phyloP scores from a whole-genome alignment of 2,113 vertebrate genomes.

The Tachysurus vachellii region DNA sequence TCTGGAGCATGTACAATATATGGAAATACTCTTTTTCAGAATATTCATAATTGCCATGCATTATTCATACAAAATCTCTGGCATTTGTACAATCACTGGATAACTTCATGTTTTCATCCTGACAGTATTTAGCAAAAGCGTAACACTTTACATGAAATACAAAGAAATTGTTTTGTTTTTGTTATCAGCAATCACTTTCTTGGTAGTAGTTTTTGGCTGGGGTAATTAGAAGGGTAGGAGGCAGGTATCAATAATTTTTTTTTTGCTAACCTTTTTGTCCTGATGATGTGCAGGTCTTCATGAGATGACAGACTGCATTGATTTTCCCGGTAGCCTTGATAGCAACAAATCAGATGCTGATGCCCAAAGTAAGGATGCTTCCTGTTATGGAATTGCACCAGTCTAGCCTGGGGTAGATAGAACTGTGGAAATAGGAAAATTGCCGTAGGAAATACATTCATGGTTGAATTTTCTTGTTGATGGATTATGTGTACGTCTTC shows the following conservation, averaged over 20 bases:
- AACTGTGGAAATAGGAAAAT: too few relatives aligned
- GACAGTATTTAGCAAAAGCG: constrained; percentile 67
- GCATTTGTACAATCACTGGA: constrained; percentile 65
- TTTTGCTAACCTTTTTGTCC: background rate
- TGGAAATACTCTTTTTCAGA: constrained; percentile 75
- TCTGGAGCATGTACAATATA: constrained; percentile 71
- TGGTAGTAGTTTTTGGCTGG: too few relatives aligned
- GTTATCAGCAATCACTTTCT: background rate
- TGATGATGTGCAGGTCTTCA: too few relatives aligned
- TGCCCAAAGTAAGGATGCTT: too few relatives aligned
- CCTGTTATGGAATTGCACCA: background rate
- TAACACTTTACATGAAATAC: constrained; percentile 37
- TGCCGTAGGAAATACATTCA: too few relatives aligned
- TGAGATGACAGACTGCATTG: too few relatives aligned
- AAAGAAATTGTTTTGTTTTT: constrained; percentile 8
- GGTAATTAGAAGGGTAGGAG: too few relatives aligned
- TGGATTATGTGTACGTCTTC: background rate
- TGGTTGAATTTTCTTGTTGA: background rate
- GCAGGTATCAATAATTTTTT: too few relatives aligned
- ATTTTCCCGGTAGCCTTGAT: too few relatives aligned
- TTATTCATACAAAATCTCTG: constrained; percentile 77
- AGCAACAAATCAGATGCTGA: constrained; percentile 23
- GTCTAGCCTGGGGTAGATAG: too few relatives aligned
- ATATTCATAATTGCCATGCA: constrained; percentile 77
- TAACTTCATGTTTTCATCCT: constrained; percentile 67